phyloP scores from a whole-genome alignment of 1,140 invertebrate genomes.

The Cyphomyrmex costatus region DNA sequence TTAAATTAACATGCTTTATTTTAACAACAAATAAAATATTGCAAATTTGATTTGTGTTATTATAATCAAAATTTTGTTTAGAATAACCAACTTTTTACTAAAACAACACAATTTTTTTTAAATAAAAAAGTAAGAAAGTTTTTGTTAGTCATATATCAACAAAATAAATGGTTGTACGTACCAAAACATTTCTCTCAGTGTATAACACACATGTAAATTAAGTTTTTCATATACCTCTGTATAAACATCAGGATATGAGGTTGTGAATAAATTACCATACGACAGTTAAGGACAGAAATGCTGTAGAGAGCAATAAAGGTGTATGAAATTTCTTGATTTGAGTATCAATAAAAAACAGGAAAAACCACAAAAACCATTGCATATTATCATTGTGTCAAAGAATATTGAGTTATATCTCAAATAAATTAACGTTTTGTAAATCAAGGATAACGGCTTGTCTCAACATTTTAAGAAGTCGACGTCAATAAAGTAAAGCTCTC shows the following conservation, averaged over 20 bases:
- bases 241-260: background rate
- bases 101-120: too few relatives aligned
- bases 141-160: too few relatives aligned
- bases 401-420: background rate
- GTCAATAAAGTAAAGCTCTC: slow-evolving; percentile 32
- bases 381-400: background rate
- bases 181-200: background rate
- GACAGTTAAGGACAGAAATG: slow-evolving; percentile 13
- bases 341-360: slow-evolving; percentile 36
- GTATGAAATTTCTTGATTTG: slow-evolving; percentile 52
- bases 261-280: slow-evolving; percentile 30
- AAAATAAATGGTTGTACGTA: too few relatives aligned
- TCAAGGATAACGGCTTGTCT: background rate
- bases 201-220: background rate
- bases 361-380: background rate
- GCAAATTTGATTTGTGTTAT: background rate
- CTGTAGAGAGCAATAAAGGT: slow-evolving; percentile 39
- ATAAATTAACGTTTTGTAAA: background rate
- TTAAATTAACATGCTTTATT: background rate
- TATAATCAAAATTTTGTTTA: too few relatives aligned
- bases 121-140: too few relatives aligned
- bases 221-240: background rate
- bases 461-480: slow-evolving; percentile 49
- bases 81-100: too few relatives aligned
- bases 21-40: background rate